Evolutionary conservation across 2,888 invertebrate species (phyloP), one percentile per base, ranked within the genome.

Genomic region (Hypercompe scribonia): DNA sequence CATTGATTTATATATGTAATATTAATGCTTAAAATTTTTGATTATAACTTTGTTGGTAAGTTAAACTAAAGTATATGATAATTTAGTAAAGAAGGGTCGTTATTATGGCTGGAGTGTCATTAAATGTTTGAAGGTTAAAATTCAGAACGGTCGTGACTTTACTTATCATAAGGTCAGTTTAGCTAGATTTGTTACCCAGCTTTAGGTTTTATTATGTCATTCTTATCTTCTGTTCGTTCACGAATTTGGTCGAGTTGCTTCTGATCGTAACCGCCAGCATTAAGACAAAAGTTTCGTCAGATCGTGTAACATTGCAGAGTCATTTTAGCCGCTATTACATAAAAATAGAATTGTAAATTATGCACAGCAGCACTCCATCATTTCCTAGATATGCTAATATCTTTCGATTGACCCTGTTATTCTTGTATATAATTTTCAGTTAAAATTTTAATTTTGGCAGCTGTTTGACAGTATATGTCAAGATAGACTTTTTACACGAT

Each of bases 131-230:
- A 58, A 58, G n/a, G 58, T 58, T 28, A 58, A 28, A n/a, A n/a
- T 58, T 54, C 50, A 54, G 50, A 54, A 54, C 50, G 50, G n/a
- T 54, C 50, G 50, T 54, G 11, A 54, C n/a, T 54, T 54, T 54
- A 10, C n/a, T 54, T 54, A 54, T 54, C 50, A n/a, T 24, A n/a
- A 58, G 4, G 58, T 58, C 11, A 58, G 28, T 28, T 58, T 58
- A 13, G 11, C 28, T 58, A 58, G 15, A 28, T 58, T 28, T 58
- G 11, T 3, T 58, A 28, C 28, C 58, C n/a, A 8, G 58, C 4
- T 58, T 58, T 4, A 58, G 58, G 5, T 58, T 13, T 28, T n/a
- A 15, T n/a, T 11, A 28, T 58, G 13, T 58, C 15, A 3, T 54
- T n/a, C n/a, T 3, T 13, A 28, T 28, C 24, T n/a, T 28, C 13